A percentile compares a stretch with the other conserved stretches of the same genome.
Conservation (phyloP, 2,797 vertebrate species). For the Macroramphosus scolopax region DNA sequence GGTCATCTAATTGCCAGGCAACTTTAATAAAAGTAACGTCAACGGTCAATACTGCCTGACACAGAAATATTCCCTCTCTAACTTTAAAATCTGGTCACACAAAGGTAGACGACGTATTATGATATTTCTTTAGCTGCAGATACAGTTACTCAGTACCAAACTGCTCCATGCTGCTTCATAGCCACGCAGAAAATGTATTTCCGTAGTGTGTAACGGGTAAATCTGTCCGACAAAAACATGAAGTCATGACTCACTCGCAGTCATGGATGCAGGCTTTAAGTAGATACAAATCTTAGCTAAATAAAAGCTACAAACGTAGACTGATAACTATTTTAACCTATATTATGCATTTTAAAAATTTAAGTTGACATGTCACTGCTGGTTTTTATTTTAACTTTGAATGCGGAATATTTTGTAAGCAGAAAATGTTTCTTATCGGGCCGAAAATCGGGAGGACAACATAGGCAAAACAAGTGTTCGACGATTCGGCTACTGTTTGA, state of each 20-base stretch:
- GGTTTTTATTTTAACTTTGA: fast-evolving
- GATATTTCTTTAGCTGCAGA: not conserved
- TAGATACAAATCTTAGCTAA: too few species aligned
- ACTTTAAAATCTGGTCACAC: not conserved
- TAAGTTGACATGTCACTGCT: too few species aligned
- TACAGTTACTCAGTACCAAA: not conserved
- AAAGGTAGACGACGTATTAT: fast-evolving
- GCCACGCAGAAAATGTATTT: conserved; percentile 61
- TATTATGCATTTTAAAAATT: too few species aligned
- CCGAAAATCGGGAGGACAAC: fast-evolving
- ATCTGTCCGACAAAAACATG: conserved; percentile 27
- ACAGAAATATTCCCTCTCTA: not conserved
- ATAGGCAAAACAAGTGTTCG: not conserved
- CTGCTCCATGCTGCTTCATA: not conserved
- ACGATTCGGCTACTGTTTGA: not conserved
- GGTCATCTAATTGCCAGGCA: not conserved
- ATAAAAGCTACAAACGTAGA: too few species aligned
- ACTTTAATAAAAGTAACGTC: not conserved
- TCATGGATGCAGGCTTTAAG: not conserved
- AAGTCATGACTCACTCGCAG: not conserved
- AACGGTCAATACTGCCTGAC: too few species aligned
- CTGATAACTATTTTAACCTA: too few species aligned
- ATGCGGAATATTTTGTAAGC: fast-evolving
- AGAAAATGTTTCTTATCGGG: conserved; percentile 23
- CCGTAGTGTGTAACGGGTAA: conserved; percentile 30